Evolutionary conservation across 1,140 invertebrate species (phyloP), one percentile per base, ranked within the genome.

Genomic region (Ceratina japonica): DNA sequence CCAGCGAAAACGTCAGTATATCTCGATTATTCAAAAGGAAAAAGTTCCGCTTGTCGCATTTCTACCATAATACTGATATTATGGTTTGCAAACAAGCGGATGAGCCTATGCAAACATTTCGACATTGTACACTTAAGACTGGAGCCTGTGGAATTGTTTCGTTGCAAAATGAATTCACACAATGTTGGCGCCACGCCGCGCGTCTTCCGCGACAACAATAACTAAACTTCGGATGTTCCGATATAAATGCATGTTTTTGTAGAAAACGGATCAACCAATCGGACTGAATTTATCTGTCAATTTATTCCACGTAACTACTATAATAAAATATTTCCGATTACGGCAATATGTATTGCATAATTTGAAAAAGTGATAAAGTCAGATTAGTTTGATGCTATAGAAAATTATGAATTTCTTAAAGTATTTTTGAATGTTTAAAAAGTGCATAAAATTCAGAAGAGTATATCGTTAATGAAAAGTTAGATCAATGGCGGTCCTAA

Each of bases 111-210:
- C 70, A 72, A 72, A 68, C 54, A 59, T 75, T 75, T 68, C 37
- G 20, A 75, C 52, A 75, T 59, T 44, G 71, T n/a, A 3, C 8
- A 16, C 58, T 52, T 37, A 37, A 56, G 18, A 12, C 5, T 22
- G 16, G 20, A n/a, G 37, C 27, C 16, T 18, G 44, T 56, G 56
- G n/a, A 20, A 70, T 76, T 52, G 24, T 44, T 54, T n/a, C 5
- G 27, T 63, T 72, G 68, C 58, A 77, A 71, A 78, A 78, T 10
- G 59, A 56, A 44, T 18, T 56, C 59, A 27, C 37, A 44, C 37
- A 44, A 44, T 44, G n/a, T 54, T 44, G 75, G 75, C 75, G 75
- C 75, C 68, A 69, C 75, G 68, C 75, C 68, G 13, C 8, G 59
- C 59, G 44, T 71, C 27, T 44, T 61, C 24, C 20, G 8, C 68